A percentile compares a stretch with the other conserved stretches of the same genome.
phyloP scores from a whole-genome alignment of 2,888 invertebrate genomes.

The Drosophila stalkeri region DNA sequence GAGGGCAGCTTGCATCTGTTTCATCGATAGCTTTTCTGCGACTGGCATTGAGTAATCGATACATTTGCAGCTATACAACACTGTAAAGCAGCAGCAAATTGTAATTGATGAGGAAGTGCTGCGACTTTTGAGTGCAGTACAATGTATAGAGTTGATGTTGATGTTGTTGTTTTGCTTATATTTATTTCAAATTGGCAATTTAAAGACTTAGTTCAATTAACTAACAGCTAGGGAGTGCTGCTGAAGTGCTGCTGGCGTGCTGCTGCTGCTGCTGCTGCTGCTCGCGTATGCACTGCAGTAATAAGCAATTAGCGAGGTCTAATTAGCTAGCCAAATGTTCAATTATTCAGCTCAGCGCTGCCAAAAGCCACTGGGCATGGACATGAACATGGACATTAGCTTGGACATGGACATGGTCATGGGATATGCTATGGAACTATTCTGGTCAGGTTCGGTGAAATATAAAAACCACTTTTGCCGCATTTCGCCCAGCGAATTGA shows the following conservation, averaged over 20 bases:
- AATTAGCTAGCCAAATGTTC: slow-evolving; percentile 42
- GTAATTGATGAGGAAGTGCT: slow-evolving; percentile 7
- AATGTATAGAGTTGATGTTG: not conserved
- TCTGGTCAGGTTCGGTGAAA: slow-evolving; percentile 24
- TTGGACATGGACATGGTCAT: not conserved
- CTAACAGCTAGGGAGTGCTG: not conserved
- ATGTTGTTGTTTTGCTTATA: not conserved
- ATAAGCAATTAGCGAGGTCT: slow-evolving; percentile 27
- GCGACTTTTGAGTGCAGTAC: not conserved
- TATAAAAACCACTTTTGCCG: slow-evolving; percentile 44
- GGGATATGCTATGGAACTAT: slow-evolving; percentile 10
- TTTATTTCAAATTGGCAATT: slow-evolving; percentile 9
- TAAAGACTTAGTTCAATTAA: slow-evolving; percentile 5
- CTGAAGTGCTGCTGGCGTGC: not conserved
- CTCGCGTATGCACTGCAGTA: not conserved
- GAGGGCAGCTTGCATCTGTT: not conserved
- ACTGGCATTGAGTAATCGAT: slow-evolving; percentile 11
- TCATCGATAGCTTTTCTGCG: not conserved
- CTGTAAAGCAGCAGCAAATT: not conserved
- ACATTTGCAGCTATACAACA: not conserved
- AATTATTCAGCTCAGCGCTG: slow-evolving; percentile 41
- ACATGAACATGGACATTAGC: not conserved
- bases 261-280: not conserved
- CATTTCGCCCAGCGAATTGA: slow-evolving; percentile 54
- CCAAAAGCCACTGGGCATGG: slow-evolving; percentile 10